These are phyloP conservation scores for Lepeophtheirus salmonis DNA, from an alignment of 1,140 invertebrate species.

Conservation along the genomic window DNA sequence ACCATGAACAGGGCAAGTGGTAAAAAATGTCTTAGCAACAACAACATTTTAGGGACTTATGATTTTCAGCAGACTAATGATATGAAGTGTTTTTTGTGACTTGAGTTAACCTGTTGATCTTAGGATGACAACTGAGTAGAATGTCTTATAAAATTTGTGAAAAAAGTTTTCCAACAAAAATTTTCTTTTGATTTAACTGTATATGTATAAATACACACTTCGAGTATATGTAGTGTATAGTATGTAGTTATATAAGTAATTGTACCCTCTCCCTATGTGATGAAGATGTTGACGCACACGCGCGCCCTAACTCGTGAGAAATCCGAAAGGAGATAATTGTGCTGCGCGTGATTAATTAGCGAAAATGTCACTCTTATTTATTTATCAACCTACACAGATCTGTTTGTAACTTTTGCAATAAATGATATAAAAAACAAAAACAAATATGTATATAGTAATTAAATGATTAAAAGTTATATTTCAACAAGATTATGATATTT, in stretches of 20 bases:
- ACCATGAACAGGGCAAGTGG: neutral
- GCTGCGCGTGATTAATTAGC: neutral
- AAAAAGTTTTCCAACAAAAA: neutral
- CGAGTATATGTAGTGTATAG: no score
- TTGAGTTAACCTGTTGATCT: neutral
- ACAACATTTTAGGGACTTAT: neutral
- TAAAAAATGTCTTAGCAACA: neutral
- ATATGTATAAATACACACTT: neutral
- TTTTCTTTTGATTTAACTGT: neutral
- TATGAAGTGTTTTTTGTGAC: neutral
- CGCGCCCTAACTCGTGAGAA: neutral
- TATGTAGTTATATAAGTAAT: neutral
- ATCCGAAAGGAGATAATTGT: neutral
- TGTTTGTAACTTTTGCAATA: no score
- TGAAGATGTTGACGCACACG: no score
- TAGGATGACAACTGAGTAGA: neutral
- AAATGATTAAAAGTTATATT: neutral
- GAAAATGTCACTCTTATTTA: no score
- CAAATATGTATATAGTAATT: neutral
- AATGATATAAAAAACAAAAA: neutral
- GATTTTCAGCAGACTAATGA: neutral
- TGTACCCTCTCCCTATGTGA: neutral
- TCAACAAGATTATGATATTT: neutral
- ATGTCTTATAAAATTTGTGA: neutral
- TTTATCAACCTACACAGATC: no score